phyloP scores from a whole-genome alignment of 1,140 invertebrate species.

The Bombus consobrinus region DNA sequence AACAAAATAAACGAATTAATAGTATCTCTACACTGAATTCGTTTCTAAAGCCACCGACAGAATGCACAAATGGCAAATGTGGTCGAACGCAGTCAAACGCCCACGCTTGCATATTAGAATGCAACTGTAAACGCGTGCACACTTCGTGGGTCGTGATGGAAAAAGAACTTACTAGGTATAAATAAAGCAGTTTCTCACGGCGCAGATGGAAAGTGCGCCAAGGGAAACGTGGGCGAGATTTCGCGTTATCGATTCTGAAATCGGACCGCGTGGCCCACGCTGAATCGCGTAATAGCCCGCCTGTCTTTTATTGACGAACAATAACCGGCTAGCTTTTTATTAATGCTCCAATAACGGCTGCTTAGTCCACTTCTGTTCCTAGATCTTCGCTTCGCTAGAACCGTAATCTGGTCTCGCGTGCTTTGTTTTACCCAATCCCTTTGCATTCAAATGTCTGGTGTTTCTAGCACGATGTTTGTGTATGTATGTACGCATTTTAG shows the following conservation, averaged over 20 bases:
- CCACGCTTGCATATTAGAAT: conserved; percentile 1
- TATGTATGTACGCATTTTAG: background rate
- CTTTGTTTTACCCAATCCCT: background rate
- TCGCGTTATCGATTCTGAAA: conserved; percentile 53
- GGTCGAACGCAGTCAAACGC: background rate
- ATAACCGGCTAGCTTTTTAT: conserved; percentile 26
- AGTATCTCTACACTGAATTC: background rate
- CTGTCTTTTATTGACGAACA: conserved; percentile 24
- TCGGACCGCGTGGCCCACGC: conserved; percentile 42
- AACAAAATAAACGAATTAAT: background rate
- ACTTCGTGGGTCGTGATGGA: conserved; percentile 9
- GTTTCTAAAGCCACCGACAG: background rate
- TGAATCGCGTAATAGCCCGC: conserved; percentile 37
- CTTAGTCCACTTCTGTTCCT: background rate
- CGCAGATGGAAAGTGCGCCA: conserved; percentile 33
- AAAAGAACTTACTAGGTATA: conserved; percentile 41
- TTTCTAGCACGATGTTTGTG: background rate
- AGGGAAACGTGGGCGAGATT: conserved; percentile 55
- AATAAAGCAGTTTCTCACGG: conserved; percentile 51
- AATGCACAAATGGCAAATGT: background rate
- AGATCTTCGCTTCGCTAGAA: background rate
- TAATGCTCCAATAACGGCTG: conserved; percentile 34
- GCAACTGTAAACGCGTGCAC: background rate
- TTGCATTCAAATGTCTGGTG: background rate
- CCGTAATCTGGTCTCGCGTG: background rate